Evolutionary conservation across 2,797 vertebrate species (phyloP).

Genomic region (Takifugu ocellatus): DNA sequence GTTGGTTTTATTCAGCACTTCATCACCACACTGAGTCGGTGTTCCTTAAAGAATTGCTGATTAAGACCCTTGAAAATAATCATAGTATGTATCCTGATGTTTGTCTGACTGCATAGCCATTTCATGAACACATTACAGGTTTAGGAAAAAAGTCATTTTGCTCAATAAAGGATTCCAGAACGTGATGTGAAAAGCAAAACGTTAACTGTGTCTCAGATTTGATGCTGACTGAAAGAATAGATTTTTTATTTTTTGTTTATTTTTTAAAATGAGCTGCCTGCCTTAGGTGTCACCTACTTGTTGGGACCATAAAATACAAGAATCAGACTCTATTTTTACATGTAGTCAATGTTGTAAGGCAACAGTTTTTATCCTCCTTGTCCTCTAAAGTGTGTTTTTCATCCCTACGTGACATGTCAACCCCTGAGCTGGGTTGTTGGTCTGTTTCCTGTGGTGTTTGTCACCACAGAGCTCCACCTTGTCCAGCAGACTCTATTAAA

Average conservation of each 20-base stretch:
- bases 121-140: too few species aligned
- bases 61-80: slow-evolving; percentile 4
- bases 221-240: too few species aligned
- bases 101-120: too few species aligned
- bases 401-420: slow-evolving; percentile 18
- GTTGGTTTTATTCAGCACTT: slow-evolving; percentile 1
- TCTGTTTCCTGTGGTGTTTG: slow-evolving; percentile 15
- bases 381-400: slow-evolving; percentile 11
- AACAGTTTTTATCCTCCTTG: neutral
- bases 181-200: too few species aligned
- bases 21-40: neutral
- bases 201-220: too few species aligned
- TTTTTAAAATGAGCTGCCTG: too few species aligned
- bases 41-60: neutral
- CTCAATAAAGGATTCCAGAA: too few species aligned
- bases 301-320: neutral
- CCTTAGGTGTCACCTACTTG: neutral
- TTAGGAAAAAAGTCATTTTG: too few species aligned
- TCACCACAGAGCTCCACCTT: slow-evolving; percentile 5
- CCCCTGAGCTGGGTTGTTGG: slow-evolving; percentile 28
- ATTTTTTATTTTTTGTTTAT: too few species aligned
- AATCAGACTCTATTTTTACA: neutral
- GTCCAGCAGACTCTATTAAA: slow-evolving; percentile 53
- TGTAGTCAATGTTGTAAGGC: neutral
- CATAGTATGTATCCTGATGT: neutral